Conservation (phyloP, 2,113 vertebrate species). For the Nothoprocta perdicaria region DNA sequence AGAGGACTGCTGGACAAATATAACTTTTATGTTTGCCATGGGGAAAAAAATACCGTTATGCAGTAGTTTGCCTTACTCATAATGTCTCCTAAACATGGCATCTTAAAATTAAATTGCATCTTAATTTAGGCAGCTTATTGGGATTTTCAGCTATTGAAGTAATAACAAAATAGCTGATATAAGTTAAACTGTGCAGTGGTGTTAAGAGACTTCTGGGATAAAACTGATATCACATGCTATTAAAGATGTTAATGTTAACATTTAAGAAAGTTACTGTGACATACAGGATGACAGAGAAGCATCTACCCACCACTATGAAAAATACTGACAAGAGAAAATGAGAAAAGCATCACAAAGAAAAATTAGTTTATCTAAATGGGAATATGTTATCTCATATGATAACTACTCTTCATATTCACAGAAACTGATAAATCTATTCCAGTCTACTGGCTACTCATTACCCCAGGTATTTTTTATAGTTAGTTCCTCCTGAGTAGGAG, state of each 20-base stretch:
- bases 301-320: background rate
- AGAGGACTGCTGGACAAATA: slow-evolving; percentile 40
- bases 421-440: background rate
- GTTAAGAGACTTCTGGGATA: background rate
- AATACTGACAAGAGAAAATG: background rate
- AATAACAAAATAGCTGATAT: background rate
- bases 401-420: background rate
- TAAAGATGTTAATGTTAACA: background rate
- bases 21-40: background rate
- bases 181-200: background rate
- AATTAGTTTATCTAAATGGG: background rate
- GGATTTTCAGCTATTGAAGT: background rate
- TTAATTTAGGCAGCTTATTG: background rate
- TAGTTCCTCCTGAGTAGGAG: background rate
- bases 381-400: background rate
- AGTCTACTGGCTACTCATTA: background rate
- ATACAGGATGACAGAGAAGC: background rate
- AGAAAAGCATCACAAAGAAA: background rate
- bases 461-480: background rate
- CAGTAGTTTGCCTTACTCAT: background rate
- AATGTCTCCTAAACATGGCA: background rate
- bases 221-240: background rate
- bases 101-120: background rate
- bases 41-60: background rate
- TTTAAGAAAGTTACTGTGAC: background rate